Conservation (phyloP, 2,113 vertebrate genomes). For the Lethenteron reissneri region DNA sequence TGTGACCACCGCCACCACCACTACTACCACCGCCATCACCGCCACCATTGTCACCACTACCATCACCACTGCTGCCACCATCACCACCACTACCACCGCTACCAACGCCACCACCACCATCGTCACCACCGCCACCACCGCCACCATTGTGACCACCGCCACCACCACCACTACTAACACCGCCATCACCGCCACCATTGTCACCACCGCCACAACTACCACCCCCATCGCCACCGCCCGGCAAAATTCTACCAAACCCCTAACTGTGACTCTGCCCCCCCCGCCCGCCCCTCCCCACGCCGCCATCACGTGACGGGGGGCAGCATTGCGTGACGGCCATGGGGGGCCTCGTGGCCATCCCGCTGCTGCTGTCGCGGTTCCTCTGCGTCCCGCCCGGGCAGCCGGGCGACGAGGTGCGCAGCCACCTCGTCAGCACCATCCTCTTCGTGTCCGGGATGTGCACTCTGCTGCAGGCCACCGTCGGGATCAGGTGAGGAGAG, state of each 20-base stretch:
- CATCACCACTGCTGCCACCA: neutral
- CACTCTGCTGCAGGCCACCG: slow-evolving; percentile 64
- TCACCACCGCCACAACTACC: no score
- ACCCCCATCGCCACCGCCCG: no score
- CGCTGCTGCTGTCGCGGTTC: slow-evolving; percentile 53
- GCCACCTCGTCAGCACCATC: slow-evolving; percentile 79
- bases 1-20: neutral
- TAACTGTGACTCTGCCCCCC: no score
- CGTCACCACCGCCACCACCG: no score
- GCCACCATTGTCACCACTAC: neutral
- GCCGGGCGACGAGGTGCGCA: slow-evolving; percentile 11
- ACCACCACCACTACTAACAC: no score
- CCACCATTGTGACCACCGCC: no score
- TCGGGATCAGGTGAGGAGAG: slow-evolving; percentile 57
- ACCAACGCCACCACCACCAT: neutral
- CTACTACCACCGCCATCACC: no score
- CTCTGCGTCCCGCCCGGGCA: slow-evolving; percentile 44
- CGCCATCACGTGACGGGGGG: no score
- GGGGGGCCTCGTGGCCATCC: slow-evolving; percentile 58
- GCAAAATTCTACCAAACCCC: no score
- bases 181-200: no score
- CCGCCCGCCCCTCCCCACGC: no score
- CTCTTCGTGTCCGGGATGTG: slow-evolving; percentile 84
- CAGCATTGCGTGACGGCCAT: slow-evolving; percentile 84
- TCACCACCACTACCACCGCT: neutral